Conservation (phyloP, 2,113 vertebrate genomes). For the Melospiza melodia region DNA sequence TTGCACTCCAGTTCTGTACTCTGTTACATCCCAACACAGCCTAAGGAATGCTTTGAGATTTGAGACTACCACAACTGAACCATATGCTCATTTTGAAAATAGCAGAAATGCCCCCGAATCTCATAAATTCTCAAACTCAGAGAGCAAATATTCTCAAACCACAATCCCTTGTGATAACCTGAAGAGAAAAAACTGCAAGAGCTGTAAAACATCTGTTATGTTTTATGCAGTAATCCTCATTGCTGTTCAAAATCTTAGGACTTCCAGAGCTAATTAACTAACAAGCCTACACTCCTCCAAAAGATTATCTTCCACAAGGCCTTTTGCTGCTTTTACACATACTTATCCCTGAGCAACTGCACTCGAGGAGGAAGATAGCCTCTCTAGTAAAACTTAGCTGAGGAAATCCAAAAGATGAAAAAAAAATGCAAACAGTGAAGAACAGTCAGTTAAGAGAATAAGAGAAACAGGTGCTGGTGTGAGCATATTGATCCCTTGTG, state of each 20-base stretch:
- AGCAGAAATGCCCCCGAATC: neutral
- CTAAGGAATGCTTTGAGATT: neutral
- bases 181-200: neutral
- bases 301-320: conserved; percentile 15
- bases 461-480: neutral
- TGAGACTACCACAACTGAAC: neutral
- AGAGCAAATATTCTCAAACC: neutral
- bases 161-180: conserved; percentile 9
- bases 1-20: neutral
- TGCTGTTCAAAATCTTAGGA: neutral
- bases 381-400: neutral
- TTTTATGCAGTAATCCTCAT: neutral
- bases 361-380: neutral
- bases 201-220: neutral
- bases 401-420: neutral
- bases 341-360: neutral
- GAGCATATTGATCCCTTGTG: neutral
- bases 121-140: neutral
- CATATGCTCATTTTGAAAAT: conserved; percentile 10
- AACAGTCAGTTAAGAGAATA: neutral
- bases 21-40: neutral
- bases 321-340: neutral
- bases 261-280: conserved; percentile 30
- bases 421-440: neutral
- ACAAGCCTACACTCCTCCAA: neutral